phyloP scores from a whole-genome alignment of 2,113 vertebrate genomes.

The Semicossyphus pulcher region DNA sequence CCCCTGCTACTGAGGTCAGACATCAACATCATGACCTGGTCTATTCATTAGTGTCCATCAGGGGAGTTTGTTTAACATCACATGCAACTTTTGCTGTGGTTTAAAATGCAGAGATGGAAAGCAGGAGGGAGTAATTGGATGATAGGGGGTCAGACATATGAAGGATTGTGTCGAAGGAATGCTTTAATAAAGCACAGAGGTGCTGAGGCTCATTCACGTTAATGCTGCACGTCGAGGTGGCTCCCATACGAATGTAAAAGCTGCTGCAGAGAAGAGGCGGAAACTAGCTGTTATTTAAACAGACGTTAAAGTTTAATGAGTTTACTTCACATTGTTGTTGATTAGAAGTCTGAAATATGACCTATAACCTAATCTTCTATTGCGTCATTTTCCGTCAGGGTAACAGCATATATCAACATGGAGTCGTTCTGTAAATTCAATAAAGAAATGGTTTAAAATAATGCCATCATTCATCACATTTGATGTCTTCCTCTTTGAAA shows the following conservation, averaged over 20 bases:
- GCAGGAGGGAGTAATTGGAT: conserved; percentile 17
- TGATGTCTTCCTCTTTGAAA: too few relatives aligned
- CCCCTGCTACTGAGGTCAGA: conserved; percentile 43
- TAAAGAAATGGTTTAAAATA: too few relatives aligned
- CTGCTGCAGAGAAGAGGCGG: not conserved
- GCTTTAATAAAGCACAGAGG: conserved; percentile 10
- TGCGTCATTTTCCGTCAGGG: too few relatives aligned
- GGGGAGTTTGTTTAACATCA: conserved; percentile 5
- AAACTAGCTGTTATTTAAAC: not conserved
- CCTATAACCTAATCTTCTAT: not conserved
- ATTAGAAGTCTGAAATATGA: too few relatives aligned
- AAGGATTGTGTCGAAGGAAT: not conserved
- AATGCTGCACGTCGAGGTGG: conserved; percentile 3
- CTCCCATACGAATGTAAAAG: conserved; percentile 2
- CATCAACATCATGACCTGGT: conserved; percentile 42
- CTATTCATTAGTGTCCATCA: conserved; percentile 67
- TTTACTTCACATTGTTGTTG: too few relatives aligned
- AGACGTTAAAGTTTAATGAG: not conserved
- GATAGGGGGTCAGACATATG: not conserved
- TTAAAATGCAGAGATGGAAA: conserved; percentile 26
- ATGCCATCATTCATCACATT: too few relatives aligned
- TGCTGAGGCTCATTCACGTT: conserved; percentile 2
- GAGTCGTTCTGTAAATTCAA: too few relatives aligned
- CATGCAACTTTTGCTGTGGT: conserved; percentile 3
- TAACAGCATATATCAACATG: too few relatives aligned